phyloP scores from a whole-genome alignment of 2,113 vertebrate genomes.

The Crotalus viridis region DNA sequence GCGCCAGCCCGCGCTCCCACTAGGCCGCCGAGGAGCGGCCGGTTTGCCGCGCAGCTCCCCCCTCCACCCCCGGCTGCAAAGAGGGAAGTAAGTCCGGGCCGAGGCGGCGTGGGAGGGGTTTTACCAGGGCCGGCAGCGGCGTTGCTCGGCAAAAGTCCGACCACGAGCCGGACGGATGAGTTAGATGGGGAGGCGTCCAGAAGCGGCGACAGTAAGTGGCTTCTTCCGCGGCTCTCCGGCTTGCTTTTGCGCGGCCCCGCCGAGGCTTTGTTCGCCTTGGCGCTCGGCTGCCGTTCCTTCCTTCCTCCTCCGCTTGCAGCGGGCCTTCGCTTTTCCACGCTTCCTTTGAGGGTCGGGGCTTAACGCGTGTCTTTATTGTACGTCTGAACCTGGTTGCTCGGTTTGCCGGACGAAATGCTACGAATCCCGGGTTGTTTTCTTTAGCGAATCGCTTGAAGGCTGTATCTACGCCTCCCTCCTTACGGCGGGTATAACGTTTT shows the following conservation, averaged over 20 bases:
- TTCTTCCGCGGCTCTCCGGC: neutral
- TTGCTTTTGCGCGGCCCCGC: neutral
- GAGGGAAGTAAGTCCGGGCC: neutral
- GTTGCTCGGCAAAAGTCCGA: neutral
- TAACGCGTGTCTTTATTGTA: neutral
- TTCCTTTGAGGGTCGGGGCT: neutral
- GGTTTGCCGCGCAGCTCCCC: neutral
- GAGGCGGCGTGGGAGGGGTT: neutral
- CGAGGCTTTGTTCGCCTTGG: neutral
- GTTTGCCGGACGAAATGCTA: neutral
- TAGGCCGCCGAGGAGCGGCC: neutral
- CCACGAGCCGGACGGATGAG: no score
- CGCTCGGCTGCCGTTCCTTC: neutral
- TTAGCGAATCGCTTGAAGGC: neutral
- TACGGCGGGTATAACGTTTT: neutral
- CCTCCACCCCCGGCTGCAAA: neutral
- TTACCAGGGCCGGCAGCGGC: neutral
- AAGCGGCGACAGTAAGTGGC: conserved; percentile 27
- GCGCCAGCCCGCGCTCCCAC: neutral
- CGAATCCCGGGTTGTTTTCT: neutral
- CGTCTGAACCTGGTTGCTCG: neutral
- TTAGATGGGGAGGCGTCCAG: neutral
- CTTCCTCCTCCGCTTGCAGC: neutral
- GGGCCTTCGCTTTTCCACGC: neutral
- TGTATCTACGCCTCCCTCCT: neutral